Base-by-base conservation (phyloP, 2,797 vertebrate species). In the Spinus pinus region DNA sequence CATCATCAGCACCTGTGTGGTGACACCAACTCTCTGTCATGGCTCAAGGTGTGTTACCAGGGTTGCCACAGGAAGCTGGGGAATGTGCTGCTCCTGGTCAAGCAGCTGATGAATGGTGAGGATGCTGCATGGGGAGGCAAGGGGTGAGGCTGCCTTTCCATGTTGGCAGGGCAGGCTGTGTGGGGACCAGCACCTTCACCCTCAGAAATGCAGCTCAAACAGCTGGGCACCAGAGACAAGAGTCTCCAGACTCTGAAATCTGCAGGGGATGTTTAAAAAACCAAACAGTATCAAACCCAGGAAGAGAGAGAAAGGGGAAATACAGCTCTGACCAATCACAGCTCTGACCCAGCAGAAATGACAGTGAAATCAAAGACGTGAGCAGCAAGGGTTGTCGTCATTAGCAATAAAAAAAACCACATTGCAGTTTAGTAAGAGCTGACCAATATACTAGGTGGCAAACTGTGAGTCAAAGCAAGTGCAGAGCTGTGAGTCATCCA, bases 381-480 rank as follows among this genome's bases (percentile, higher is more conserved):
- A 82, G 69, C 71, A 86, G 51, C 44, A 47, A 75, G 33, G 31
- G 7, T 46, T 94, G 90, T 41, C 6, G 1, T 95, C 93, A 94
- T 44, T 61, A 81, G 58, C 74, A 89, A 82, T 31, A 53, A 92
- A 86, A 86, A 74, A 53, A 2, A 0, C 0, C 25, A 74, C 94
- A 89, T 2, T 58, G 71, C 6, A 17, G 54, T 54, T 94, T 88
- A 87, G 47, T 78, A 91, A 91, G 65, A 94, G 88, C 69, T 93
- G 84, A 92, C 95, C 86, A 30, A 70, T 64, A 67, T 77, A 61
- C 53, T 84, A 88, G 81, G 88, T 86, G 60, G 81, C 86, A 84
- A 94, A 79, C 86, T 0, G 1, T 94, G 92, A 96, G 86, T 95
- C 92, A 95, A 95, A 93, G 93, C 83, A 93, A 90, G 71, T 51